Conservation (phyloP, 1,140 invertebrate genomes). For the Pectinophora gossypiella region DNA sequence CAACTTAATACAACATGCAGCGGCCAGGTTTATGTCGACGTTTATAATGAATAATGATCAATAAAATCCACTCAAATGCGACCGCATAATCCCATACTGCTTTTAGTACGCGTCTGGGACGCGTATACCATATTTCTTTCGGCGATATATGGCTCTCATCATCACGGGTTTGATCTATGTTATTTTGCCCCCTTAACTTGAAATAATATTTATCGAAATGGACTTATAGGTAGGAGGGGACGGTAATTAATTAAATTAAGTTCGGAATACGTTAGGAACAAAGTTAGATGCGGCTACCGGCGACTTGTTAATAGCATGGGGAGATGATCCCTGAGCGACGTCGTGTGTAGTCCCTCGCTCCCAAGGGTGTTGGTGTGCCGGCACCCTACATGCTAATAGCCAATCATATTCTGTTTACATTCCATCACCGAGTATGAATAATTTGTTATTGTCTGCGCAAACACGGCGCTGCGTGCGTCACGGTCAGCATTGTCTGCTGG, state of each 20-base stretch:
- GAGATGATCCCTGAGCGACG: constrained; percentile 48
- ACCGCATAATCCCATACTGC: not conserved
- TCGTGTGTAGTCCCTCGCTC: constrained; percentile 27
- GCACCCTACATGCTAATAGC: constrained; percentile 62
- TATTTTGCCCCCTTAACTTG: constrained; percentile 36
- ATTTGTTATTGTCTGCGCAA: constrained; percentile 73
- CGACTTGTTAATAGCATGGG: constrained; percentile 63
- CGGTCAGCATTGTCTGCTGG: constrained; percentile 63
- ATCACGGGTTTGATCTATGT: constrained; percentile 35
- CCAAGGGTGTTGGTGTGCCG: constrained; percentile 27
- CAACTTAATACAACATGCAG: constrained; percentile 49
- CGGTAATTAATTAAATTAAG: constrained; percentile 72
- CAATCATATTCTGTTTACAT: constrained; percentile 76
- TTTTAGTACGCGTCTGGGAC: not conserved
- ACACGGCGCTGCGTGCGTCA: constrained; percentile 52
- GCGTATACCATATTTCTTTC: not conserved
- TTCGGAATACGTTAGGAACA: constrained; percentile 66
- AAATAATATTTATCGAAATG: constrained; percentile 70
- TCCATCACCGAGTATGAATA: constrained; percentile 73
- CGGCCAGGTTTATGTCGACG: constrained; percentile 39
- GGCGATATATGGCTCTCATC: not conserved
- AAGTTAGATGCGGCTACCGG: constrained; percentile 55
- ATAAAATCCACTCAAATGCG: constrained; percentile 33
- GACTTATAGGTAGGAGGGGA: constrained; percentile 44
- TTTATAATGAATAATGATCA: constrained; percentile 66